Evolutionary conservation across 2,888 invertebrate species (phyloP), one percentile per base, ranked within the genome.

Genomic region (Crocallis elinguaria): DNA sequence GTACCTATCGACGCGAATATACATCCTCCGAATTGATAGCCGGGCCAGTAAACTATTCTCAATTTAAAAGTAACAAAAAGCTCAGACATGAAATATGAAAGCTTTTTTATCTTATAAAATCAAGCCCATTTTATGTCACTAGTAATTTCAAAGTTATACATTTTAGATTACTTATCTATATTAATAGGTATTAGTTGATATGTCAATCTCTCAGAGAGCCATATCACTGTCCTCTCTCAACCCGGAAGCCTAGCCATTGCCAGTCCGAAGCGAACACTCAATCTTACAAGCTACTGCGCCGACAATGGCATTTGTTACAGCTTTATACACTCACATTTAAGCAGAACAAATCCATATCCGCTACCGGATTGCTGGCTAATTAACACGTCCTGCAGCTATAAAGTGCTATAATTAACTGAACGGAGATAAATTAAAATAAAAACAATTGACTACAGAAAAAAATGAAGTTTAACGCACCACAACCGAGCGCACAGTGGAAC

Each of bases 331-430:
- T 77, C 73, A 71, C 73, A 65, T 62, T 75, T 49, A 71, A 65
- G 62, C 67, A 69, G 58, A 79, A 74, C 72, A 73, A 79, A 77
- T 81, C 73, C 88, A 87, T 86, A 68, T 82, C 78, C 76, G 77
- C 71, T 69, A 73, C 69, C 64, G 67, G 68, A 43, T 46, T 53
- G 68, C 71, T 64, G 56, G 69, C 69, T 78, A 84, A 83, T 83
- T 82, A 82, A 76, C 73, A 83, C 82, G 85, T 85, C 83, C 75
- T 75, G 67, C 77, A 71, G 63, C 69, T 72, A 56, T 75, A 73
- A 67, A 72, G 69, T 72, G 62, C 71, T 73, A 70, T 86, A 89
- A 89, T 88, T 88, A 84, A 87, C 84, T 90, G 82, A 87, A 82
- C 73, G 67, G 71, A 78, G 66, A n/a, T 69, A 67, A 82, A 82